phyloP scores from a whole-genome alignment of 2,888 invertebrate species.

The Parnassius glacialis region DNA sequence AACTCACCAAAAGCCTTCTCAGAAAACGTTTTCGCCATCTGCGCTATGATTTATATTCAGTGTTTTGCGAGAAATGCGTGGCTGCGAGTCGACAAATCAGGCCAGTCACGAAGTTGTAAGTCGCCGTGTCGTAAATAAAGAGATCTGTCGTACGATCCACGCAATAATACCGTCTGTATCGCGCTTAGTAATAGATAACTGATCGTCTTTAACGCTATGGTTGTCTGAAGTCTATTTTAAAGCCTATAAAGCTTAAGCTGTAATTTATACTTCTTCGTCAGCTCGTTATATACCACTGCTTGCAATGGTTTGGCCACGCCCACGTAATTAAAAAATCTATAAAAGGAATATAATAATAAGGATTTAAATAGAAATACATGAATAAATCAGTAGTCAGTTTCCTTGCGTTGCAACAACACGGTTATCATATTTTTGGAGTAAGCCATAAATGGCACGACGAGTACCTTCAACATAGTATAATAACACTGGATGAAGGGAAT shows the following conservation, averaged over 20 bases:
- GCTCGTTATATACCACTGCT: neutral
- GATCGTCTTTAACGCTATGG: neutral
- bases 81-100: conserved; percentile 46
- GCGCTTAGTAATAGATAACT: neutral
- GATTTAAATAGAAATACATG: no score
- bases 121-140: conserved; percentile 45
- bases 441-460: no score
- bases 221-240: neutral
- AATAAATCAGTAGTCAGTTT: no score
- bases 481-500: no score
- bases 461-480: no score
- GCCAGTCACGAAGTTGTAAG: conserved; percentile 37
- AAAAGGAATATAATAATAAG: no score
- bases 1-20: conserved; percentile 39
- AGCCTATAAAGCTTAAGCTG: neutral
- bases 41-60: conserved; percentile 55
- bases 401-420: no score
- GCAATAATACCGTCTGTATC: neutral
- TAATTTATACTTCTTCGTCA: neutral
- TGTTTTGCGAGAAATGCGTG: conserved; percentile 47
- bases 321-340: no score
- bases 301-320: no score
- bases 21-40: conserved; percentile 50
- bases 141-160: conserved; percentile 22
- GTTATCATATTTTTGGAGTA: no score